Evolutionary conservation across 1,140 invertebrate species (phyloP).

Genomic region (Halictus rubicundus): DNA sequence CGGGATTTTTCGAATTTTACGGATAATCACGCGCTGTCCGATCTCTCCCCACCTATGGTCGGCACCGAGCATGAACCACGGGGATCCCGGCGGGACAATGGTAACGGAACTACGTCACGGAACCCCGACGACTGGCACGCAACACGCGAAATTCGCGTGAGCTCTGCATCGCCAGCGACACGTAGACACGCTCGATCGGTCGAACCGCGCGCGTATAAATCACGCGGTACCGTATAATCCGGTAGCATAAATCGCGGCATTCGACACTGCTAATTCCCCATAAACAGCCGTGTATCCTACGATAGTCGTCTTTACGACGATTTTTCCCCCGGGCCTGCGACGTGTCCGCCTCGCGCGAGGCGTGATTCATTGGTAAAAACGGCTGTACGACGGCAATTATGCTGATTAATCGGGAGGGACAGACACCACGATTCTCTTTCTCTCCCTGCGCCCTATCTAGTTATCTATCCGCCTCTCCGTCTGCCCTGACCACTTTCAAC

Average conservation of each 20-base stretch:
- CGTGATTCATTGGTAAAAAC: slow-evolving; percentile 24
- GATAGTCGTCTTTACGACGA: slow-evolving; percentile 33
- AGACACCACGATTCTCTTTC: not conserved
- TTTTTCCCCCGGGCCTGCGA: not conserved
- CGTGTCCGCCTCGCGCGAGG: not conserved
- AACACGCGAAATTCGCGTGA: slow-evolving; percentile 38
- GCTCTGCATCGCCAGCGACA: slow-evolving; percentile 27
- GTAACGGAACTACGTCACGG: slow-evolving; percentile 25
- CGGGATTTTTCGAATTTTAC: slow-evolving; percentile 22
- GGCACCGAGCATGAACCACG: not conserved
- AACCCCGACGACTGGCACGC: slow-evolving; percentile 15
- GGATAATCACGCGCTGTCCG: slow-evolving; percentile 19
- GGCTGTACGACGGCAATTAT: slow-evolving; percentile 4
- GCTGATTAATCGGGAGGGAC: slow-evolving; percentile 36
- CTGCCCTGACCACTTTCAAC: not conserved
- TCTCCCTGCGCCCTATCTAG: not conserved
- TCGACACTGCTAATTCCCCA: slow-evolving; percentile 48
- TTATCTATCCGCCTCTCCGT: no score
- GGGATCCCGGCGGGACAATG: slow-evolving; percentile 24
- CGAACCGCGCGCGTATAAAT: slow-evolving; percentile 31
- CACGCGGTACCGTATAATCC: slow-evolving; percentile 43
- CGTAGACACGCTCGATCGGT: slow-evolving; percentile 34
- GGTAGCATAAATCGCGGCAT: slow-evolving; percentile 48
- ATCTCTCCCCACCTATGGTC: no score
- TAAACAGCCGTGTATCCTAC: slow-evolving; percentile 18